These are phyloP conservation scores for Sus cebifrons DNA, from an alignment of 2,797 vertebrate genomes.

Conservation along the genomic window DNA sequence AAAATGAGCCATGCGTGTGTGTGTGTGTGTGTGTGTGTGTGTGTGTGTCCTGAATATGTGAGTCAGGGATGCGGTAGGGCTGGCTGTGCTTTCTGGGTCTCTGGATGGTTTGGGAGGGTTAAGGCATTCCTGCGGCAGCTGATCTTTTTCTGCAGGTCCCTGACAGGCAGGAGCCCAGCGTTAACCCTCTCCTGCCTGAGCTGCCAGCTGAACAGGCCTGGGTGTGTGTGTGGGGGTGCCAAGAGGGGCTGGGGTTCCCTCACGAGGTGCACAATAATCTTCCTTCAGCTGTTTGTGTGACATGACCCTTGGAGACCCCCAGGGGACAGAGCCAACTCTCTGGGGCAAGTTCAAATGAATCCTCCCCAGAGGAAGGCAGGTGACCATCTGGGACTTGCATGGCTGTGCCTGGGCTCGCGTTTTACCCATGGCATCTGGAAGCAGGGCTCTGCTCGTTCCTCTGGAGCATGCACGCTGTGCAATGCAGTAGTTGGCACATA, in stretches of 20 bases:
- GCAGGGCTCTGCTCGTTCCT: accelerated
- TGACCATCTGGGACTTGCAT: accelerated
- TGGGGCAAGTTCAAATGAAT: not conserved
- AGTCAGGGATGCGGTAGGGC: not conserved
- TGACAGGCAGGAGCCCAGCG: not conserved
- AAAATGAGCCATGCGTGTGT: accelerated
- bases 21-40: not conserved
- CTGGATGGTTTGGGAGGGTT: not conserved
- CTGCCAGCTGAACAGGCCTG: accelerated
- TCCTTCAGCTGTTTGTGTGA: not conserved
- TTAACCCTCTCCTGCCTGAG: constrained; percentile 23
- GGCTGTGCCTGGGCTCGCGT: accelerated
- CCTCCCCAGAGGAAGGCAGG: not conserved
- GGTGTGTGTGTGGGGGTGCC: not conserved
- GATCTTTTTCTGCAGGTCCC: not conserved
- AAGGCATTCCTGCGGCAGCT: not conserved
- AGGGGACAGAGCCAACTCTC: not conserved
- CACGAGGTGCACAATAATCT: accelerated
- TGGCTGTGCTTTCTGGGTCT: not conserved
- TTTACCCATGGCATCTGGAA: accelerated
- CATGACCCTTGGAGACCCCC: not conserved
- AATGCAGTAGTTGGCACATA: accelerated
- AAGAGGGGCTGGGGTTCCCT: not conserved
- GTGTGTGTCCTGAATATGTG: not conserved
- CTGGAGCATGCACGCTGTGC: not conserved